Base-by-base conservation (phyloP, 2,888 invertebrate species). In the Eristalis tenax region DNA sequence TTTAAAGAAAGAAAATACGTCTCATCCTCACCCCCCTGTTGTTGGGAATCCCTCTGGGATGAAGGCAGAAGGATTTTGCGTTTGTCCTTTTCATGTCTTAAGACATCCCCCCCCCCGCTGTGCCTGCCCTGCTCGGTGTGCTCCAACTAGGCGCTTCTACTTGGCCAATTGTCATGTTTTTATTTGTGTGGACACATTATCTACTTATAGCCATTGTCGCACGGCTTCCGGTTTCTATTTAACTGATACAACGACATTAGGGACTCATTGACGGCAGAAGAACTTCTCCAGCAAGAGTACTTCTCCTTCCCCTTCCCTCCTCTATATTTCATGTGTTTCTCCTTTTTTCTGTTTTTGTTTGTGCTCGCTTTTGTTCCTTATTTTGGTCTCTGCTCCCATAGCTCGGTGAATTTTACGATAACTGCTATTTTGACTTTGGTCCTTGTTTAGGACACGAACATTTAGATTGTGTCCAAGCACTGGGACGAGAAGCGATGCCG, bases 171-270 rank as follows among this genome's bases (percentile, higher is more conserved):
- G 75, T 84, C 75, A 70, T 80, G 70, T 70, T 82, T 82, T 78
- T 86, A 69, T 78, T 82, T 81, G 69, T 35, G 76, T 64, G 69
- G 32, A 74, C 82, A 64, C 77, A 85, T 85, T 82, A 85, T 82
- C 82, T 85, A 82, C 85, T 85, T 85, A 82, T 69, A 78, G 68
- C 82, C 74, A 82, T 82, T 85, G 73, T 85, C 77, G 85, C 68
- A 63, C 38, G 74, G 82, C 82, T 74, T 82, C 82, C 77, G 73
- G 73, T 78, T 85, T 85, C 82, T 69, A 82, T 82, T 78, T 82
- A 77, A 77, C 82, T 74, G 77, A 85, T 69, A 74, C 73, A 78
- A 50, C 63, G 35, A 43, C 77, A 85, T 77, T 78, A 77, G 82
- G 77, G 77, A 82, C 76, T 77, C 77, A 85, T 82, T 77, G 85